A percentile compares a stretch with the other conserved stretches of the same genome.
Evolutionary conservation across 1,140 invertebrate species (phyloP).

Genomic region (Notospermus geniculatus): DNA sequence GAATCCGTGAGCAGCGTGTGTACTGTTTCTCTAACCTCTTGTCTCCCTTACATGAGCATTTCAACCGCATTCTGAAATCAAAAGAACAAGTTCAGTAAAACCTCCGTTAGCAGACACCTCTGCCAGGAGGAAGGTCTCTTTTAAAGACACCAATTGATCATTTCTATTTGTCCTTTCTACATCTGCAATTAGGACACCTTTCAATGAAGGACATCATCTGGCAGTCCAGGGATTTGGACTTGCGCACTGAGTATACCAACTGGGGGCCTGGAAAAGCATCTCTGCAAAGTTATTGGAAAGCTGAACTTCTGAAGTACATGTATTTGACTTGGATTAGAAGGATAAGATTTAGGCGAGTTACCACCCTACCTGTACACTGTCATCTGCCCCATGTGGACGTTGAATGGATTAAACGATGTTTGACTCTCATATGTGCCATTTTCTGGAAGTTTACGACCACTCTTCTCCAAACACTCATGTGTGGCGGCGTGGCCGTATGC

Average conservation of each 20-base stretch:
- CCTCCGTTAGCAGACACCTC: not conserved
- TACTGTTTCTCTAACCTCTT: constrained; percentile 20
- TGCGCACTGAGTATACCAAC: too few species aligned
- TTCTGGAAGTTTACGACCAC: constrained; percentile 30
- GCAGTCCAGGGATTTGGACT: too few species aligned
- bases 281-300: not conserved
- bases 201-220: not conserved
- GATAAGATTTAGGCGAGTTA: not conserved
- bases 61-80: constrained; percentile 44
- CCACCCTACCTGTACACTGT: constrained; percentile 56
- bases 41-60: constrained; percentile 41
- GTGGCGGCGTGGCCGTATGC: constrained; percentile 55
- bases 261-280: too few species aligned
- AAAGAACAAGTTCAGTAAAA: not conserved
- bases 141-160: too few species aligned
- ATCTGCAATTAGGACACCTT: too few species aligned
- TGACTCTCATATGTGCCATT: constrained; percentile 36
- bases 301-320: not conserved
- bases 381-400: constrained; percentile 60
- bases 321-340: not conserved
- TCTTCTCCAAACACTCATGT: constrained; percentile 50
- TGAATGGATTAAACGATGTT: constrained; percentile 52
- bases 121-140: too few species aligned
- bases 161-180: too few species aligned
- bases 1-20: constrained; percentile 42